Base-by-base conservation (phyloP, 2,888 invertebrate genomes). In the Pinctada fucata region DNA sequence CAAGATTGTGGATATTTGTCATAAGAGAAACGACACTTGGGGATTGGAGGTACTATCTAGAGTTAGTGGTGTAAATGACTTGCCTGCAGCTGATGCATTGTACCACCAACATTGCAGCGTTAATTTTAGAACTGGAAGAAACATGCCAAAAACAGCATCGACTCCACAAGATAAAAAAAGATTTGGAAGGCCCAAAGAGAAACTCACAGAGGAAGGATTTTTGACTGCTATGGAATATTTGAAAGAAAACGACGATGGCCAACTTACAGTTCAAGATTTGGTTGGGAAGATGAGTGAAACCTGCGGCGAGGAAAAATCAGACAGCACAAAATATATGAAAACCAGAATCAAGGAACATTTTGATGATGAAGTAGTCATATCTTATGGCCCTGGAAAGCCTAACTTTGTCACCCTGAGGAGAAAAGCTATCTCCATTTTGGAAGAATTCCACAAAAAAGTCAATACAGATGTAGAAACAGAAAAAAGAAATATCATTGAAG, bases 331-430 rank as follows among this genome's bases (percentile, higher is more conserved):
- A 65, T 72, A 84, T 71, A 81, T 82, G 80, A 79, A 83, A 50
- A 67, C 58, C 31, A 79, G 76, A 77, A 31, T 85, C 6, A 16
- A 77, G 47, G 73, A 80, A 72, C 76, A 82, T 49, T 85, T 85
- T 68, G 84, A 82, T 64, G 76, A 84, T 71, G 64, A 70, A 45
- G 76, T 84, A 4, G 50, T 84, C 13, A 82, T 84, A 8, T 80
- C 84, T 31, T 76, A 82, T 10, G 70, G 82, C 47, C 78, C 79
- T 70, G 82, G 83, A 31, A 83, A 78, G 51, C 58, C 47, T 49
- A 78, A 82, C 76, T 78, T 82, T 69, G 83, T 83, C 3, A 83
- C 84, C 52, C 52, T 83, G 8, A 67, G 75, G 10, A 52, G 58
- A 52, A 52, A 5, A 52, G 58, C 58, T 8, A 8, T 5, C 10